Evolutionary conservation across 1,140 invertebrate species (phyloP).

Genomic region (Kradibia gibbosae): DNA sequence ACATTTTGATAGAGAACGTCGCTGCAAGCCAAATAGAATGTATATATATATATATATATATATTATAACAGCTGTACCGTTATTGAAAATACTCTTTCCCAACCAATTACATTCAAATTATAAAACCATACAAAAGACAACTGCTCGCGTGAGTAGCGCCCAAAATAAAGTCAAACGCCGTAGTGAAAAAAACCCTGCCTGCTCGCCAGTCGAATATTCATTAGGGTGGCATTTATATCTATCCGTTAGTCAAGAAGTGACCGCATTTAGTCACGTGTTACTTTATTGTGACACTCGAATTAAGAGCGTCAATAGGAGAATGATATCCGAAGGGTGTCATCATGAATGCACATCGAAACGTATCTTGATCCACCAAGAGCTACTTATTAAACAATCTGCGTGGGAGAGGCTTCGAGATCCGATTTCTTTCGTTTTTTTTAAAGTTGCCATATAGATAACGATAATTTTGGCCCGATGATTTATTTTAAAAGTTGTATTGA

Average conservation of each 20-base stretch:
- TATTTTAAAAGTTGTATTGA: not conserved
- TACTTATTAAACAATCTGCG: constrained; percentile 66
- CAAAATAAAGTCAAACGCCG: too few species aligned
- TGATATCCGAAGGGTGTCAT: constrained; percentile 57
- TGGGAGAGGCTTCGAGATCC: constrained; percentile 55
- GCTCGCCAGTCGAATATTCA: constrained; percentile 57
- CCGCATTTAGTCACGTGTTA: constrained; percentile 57
- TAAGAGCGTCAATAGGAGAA: constrained; percentile 49
- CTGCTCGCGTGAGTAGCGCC: not conserved
- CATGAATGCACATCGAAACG: constrained; percentile 51
- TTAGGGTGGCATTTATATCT: constrained; percentile 51
- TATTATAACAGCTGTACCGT: too few species aligned
- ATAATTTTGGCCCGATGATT: too few species aligned
- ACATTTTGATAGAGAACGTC: too few species aligned
- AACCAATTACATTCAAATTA: constrained; percentile 61
- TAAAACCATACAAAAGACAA: constrained; percentile 24
- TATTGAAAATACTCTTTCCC: constrained; percentile 53
- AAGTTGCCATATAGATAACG: too few species aligned
- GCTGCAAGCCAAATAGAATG: too few species aligned
- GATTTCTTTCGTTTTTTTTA: not conserved
- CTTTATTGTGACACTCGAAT: constrained; percentile 64
- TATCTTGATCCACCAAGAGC: constrained; percentile 59
- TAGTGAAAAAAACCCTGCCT: not conserved
- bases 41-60: too few species aligned
- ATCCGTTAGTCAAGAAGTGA: constrained; percentile 60